A percentile compares a stretch with the other conserved stretches of the same genome.
Conservation (phyloP, 2,797 vertebrate species). For the Ibycter americanus region DNA sequence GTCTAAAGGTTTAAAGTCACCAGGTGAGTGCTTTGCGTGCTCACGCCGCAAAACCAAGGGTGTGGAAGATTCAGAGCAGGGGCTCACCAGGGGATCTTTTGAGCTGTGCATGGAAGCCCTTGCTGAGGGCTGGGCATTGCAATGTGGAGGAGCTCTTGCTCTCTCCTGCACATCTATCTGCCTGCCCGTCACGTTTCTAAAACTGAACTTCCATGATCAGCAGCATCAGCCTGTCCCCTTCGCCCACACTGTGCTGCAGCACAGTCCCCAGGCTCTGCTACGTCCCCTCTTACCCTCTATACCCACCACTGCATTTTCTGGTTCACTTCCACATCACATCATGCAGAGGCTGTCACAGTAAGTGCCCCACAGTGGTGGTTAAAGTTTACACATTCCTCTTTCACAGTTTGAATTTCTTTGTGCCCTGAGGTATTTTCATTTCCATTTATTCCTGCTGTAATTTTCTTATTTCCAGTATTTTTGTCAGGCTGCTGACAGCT, state of each 20-base stretch:
- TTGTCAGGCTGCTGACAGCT: not conserved
- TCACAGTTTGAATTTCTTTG: not conserved
- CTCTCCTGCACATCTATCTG: not conserved
- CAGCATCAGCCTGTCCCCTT: not conserved
- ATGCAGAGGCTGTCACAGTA: not conserved
- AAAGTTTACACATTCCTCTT: not conserved
- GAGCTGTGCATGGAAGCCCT: accelerated
- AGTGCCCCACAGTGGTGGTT: not conserved
- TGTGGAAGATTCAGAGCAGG: accelerated
- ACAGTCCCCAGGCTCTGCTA: not conserved
- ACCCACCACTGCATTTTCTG: accelerated
- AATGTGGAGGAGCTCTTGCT: not conserved
- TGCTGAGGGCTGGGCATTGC: accelerated
- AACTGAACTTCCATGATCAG: accelerated
- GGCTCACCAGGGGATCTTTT: accelerated
- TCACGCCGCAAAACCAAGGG: not conserved
- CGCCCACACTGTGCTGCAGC: accelerated
- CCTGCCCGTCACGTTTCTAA: accelerated
- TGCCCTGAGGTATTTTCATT: not conserved
- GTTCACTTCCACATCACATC: accelerated
- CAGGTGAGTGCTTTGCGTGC: not conserved
- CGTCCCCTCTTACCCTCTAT: accelerated
- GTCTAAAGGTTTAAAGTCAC: accelerated
- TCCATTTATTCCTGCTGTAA: not conserved
- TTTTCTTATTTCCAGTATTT: not conserved